phyloP scores from a whole-genome alignment of 1,140 invertebrate genomes.

The Papilio dardanus region DNA sequence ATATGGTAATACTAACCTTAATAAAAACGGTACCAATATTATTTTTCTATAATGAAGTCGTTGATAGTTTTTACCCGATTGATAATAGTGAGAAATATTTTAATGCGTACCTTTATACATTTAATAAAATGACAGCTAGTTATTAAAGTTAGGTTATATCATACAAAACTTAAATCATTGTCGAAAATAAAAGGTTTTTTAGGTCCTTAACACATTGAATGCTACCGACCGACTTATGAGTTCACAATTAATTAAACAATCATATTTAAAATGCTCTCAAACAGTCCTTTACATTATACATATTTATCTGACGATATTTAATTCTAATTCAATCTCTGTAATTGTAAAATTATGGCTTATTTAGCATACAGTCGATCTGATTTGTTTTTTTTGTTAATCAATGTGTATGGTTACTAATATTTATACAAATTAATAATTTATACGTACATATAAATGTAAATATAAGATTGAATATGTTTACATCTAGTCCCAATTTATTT shows the following conservation, averaged over 20 bases:
- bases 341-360: neutral
- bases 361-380: neutral
- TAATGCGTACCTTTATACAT: constrained; percentile 29
- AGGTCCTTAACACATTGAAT: neutral
- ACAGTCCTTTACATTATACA: neutral
- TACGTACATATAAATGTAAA: neutral
- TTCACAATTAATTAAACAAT: neutral
- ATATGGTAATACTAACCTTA: constrained; percentile 23
- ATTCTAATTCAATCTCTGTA: neutral
- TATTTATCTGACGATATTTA: neutral
- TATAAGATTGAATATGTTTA: constrained; percentile 28
- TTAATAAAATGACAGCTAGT: constrained; percentile 24
- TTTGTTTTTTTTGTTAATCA: neutral
- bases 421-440: neutral
- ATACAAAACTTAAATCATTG: neutral
- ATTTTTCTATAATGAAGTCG: constrained; percentile 34
- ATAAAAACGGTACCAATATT: constrained; percentile 34
- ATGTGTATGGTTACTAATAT: neutral
- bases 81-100: constrained; percentile 31
- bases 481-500: constrained; percentile 25
- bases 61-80: constrained; percentile 36
- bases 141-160: constrained; percentile 21
- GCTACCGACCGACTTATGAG: neutral
- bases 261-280: neutral
- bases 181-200: neutral